phyloP scores from a whole-genome alignment of 2,797 vertebrate species.

The Lycodopsis pacificus region DNA sequence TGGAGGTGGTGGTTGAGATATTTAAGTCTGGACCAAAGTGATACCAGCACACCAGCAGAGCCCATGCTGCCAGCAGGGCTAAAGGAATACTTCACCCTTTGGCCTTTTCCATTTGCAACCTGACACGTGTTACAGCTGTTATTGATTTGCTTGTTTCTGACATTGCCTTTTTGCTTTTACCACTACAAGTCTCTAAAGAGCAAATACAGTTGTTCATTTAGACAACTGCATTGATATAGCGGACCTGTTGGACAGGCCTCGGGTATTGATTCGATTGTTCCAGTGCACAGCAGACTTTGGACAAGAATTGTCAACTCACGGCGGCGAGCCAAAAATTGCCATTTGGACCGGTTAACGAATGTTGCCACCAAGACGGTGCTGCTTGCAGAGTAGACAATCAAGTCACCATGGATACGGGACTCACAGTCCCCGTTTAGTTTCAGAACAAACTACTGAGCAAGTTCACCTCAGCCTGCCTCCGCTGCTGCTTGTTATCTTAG shows the following conservation, averaged over 20 bases:
- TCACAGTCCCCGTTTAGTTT: not conserved
- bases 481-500: not conserved
- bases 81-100: not conserved
- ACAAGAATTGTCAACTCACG: not conserved
- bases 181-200: not conserved
- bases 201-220: not conserved
- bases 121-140: not conserved
- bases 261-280: not conserved
- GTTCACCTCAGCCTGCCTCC: not conserved
- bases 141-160: not conserved
- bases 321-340: slow-evolving; percentile 2
- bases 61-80: not conserved
- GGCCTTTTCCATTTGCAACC: not conserved
- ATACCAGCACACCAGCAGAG: not conserved
- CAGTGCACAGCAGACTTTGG: slow-evolving; percentile 4
- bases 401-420: not conserved
- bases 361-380: not conserved
- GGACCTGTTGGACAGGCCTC: not conserved
- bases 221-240: not conserved
- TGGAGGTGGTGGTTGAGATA: too few species aligned
- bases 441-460: not conserved
- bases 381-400: slow-evolving; percentile 5
- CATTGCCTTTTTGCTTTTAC: not conserved
- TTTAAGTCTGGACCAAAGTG: not conserved
- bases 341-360: not conserved